These are phyloP conservation scores for Anser brachyrhynchus DNA, from an alignment of 2,113 vertebrate genomes.

Conservation along the genomic window DNA sequence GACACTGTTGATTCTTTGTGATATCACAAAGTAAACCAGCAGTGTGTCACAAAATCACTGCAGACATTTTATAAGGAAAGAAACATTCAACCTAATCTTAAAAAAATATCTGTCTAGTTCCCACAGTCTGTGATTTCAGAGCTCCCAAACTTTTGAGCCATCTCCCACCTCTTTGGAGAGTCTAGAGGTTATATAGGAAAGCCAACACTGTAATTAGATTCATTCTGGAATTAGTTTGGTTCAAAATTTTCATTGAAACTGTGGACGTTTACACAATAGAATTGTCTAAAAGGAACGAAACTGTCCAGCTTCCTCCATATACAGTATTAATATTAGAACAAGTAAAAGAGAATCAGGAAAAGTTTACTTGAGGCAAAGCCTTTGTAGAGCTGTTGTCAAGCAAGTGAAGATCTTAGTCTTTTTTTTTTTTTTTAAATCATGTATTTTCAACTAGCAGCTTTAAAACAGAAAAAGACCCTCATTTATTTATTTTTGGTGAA, in stretches of 20 bases:
- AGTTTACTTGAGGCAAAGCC: not conserved
- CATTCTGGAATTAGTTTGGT: not conserved
- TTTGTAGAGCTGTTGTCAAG: not conserved
- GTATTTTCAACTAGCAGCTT: not conserved
- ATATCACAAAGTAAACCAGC: not conserved
- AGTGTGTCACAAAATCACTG: not conserved
- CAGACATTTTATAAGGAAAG: not conserved
- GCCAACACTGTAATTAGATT: not conserved
- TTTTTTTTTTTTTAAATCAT: not conserved
- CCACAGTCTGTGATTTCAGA: not conserved
- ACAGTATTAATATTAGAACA: not conserved
- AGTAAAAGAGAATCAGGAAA: not conserved
- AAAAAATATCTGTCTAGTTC: not conserved
- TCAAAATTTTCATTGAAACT: not conserved
- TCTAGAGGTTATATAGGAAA: not conserved
- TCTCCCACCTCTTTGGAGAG: not conserved
- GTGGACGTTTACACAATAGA: not conserved
- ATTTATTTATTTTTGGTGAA: not conserved
- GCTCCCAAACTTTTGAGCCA: not conserved
- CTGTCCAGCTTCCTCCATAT: not conserved
- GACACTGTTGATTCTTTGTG: slow-evolving; percentile 7
- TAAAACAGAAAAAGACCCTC: not conserved
- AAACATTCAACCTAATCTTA: slow-evolving; percentile 5
- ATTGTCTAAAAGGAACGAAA: not conserved
- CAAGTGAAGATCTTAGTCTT: not conserved